Evolutionary conservation across 2,113 vertebrate genomes (phyloP).

Genomic region (Sylvia atricapilla): DNA sequence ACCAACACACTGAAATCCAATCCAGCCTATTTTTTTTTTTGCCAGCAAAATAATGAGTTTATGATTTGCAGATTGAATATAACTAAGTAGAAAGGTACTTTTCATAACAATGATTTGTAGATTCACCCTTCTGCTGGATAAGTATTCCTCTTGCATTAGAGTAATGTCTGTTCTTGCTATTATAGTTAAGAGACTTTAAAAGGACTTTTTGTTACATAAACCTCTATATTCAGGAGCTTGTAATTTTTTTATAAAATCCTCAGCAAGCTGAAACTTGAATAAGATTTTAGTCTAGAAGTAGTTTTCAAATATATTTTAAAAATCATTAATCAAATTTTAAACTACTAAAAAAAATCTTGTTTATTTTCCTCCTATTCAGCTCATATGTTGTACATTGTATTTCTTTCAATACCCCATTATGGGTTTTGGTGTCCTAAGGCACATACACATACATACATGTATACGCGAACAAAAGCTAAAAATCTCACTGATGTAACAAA

Average conservation of each 20-base stretch:
- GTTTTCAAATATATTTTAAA: neutral
- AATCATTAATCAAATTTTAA: constrained; percentile 1
- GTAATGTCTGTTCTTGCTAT: constrained; percentile 12
- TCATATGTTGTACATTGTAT: neutral
- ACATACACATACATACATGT: neutral
- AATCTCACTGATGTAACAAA: neutral
- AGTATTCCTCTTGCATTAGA: constrained; percentile 30
- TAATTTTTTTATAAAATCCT: constrained; percentile 42
- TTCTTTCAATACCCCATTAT: neutral
- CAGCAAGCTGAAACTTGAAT: constrained; percentile 27
- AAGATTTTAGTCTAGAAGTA: constrained; percentile 11
- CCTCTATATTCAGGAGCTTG: neutral
- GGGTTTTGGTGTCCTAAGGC: neutral
- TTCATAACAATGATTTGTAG: constrained; percentile 60
- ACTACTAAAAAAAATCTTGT: neutral
- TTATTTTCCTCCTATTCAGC: neutral
- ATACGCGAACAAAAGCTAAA: neutral
- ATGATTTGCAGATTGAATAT: constrained; percentile 63
- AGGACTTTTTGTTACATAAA: constrained; percentile 46
- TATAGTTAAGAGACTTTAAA: constrained; percentile 36
- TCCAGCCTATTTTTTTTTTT: constrained; percentile 28
- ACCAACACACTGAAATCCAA: constrained; percentile 31
- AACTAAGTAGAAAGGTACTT: constrained; percentile 64
- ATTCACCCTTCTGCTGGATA: constrained; percentile 47
- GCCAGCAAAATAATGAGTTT: constrained; percentile 33